Base-by-base conservation (phyloP, 2,113 vertebrate species). In the Chaetura pelagica region DNA sequence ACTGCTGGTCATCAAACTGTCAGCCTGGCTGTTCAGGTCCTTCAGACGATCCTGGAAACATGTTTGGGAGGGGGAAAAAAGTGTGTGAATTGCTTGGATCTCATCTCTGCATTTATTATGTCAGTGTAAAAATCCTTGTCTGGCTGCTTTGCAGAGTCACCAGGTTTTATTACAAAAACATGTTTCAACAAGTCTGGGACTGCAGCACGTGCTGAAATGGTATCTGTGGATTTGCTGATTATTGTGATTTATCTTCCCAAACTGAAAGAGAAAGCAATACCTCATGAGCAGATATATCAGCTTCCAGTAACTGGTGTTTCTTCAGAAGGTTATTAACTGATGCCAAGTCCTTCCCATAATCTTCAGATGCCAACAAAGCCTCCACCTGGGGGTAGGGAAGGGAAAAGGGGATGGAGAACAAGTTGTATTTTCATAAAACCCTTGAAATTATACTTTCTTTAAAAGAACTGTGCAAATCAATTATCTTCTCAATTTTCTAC, bases 271-370 rank as follows among this genome's bases (percentile, higher is more conserved):
- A 72, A 78, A 75, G 68, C 32, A 23, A 75, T 94, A 99, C 99
- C 99, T 99, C 99, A 20, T 99, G 99, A 84, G 99, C 99, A 71
- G 99, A 99, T 92, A 99, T 99, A 64, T 99, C 99, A 2, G 99
- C 99, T 96, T 99, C 99, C 96, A 99, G 97, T 79, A 99, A 97
- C 52, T 99, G 99, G 91, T 99, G 99, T 82, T 99, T 99, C 91
- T 99, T 99, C 87, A 99, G 98, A 66, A 99, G 97, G 96, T 99
- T 99, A 98, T 99, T 99, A 89, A 99, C 99, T 3, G 99, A 99
- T 12, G 99, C 99, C 96, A 99, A 96, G 94, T 99, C 99, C 97
- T 99, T 99, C 42, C 99, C 99, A 14, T 99, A 99, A 93, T 99
- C 99, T 95, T 99, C 99, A 24, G 99, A 99, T 23, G 99, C 99